Conservation (phyloP, 2,113 vertebrate species). For the Andinoacara biseriatus region DNA sequence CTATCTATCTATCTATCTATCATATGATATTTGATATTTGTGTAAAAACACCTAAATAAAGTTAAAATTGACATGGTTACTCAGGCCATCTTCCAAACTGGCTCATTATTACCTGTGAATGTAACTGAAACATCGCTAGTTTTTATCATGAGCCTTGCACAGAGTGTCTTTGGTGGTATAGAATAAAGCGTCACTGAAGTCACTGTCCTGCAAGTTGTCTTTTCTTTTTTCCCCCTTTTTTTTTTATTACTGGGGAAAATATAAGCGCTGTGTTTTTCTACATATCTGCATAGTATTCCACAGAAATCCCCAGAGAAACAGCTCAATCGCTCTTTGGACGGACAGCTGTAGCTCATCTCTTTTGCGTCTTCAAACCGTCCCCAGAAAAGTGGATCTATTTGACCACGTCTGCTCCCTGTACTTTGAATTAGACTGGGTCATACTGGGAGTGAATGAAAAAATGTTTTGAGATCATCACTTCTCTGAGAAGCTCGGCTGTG, state of each 20-base stretch:
- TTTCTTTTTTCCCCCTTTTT: background rate
- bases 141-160: constrained; percentile 44
- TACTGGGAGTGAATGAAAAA: constrained; percentile 1
- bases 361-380: constrained; percentile 38
- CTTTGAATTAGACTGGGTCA: constrained; percentile 4
- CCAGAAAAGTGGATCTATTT: constrained; percentile 22
- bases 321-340: constrained; percentile 50
- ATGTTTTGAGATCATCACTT: constrained; percentile 38
- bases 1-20: constrained; percentile 22
- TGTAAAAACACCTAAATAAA: no score
- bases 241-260: constrained; percentile 35
- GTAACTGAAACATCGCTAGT: constrained; percentile 27
- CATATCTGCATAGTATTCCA: constrained; percentile 49
- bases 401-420: constrained; percentile 3
- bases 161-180: constrained; percentile 35
- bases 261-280: constrained; percentile 41
- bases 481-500: constrained; percentile 34
- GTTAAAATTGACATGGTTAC: background rate
- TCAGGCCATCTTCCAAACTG: background rate
- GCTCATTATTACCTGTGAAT: background rate
- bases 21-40: background rate
- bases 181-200: constrained; percentile 52
- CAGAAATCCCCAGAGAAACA: constrained; percentile 37
- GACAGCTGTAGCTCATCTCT: constrained; percentile 53
- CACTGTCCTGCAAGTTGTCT: constrained; percentile 30